phyloP scores from a whole-genome alignment of 2,888 invertebrate genomes.

The Amiota minor region DNA sequence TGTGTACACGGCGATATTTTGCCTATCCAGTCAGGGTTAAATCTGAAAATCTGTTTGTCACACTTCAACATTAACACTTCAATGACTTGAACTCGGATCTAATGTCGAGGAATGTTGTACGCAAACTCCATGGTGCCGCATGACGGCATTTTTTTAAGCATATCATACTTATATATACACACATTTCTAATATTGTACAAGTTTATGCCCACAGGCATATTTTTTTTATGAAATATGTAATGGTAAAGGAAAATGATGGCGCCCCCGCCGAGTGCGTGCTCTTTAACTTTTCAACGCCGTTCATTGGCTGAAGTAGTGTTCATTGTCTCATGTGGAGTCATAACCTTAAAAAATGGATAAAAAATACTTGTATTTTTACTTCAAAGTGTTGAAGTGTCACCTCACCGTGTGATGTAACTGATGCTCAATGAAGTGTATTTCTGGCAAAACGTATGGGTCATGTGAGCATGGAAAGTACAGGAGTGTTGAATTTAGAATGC shows the following conservation, averaged over 20 bases:
- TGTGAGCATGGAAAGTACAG: constrained; percentile 6
- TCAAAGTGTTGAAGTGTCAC: constrained; percentile 17
- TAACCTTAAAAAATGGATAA: neutral
- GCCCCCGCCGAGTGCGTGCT: constrained; percentile 14
- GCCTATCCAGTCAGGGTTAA: neutral
- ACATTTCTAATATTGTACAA: neutral
- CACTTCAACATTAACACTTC: constrained; percentile 20
- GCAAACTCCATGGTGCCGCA: constrained; percentile 24
- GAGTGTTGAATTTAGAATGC: neutral
- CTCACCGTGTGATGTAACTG: constrained; percentile 34
- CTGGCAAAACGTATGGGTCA: constrained; percentile 6
- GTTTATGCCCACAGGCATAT: neutral
- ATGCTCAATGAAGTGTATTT: constrained; percentile 39
- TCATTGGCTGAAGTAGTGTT: constrained; percentile 31
- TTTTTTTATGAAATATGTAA: neutral
- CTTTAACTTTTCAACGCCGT: constrained; percentile 18
- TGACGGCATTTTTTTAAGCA: neutral
- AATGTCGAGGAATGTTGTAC: constrained; percentile 1
- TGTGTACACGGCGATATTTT: constrained; percentile 28
- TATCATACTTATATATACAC: constrained; percentile 18
- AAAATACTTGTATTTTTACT: constrained; percentile 4
- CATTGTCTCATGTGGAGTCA: constrained; percentile 1
- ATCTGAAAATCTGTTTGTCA: constrained; percentile 4
- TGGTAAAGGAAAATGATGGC: constrained; percentile 9
- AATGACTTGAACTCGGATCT: neutral